These are phyloP conservation scores for Epicauta chinensis DNA, from an alignment of 1,140 invertebrate genomes.

Conservation along the genomic window DNA sequence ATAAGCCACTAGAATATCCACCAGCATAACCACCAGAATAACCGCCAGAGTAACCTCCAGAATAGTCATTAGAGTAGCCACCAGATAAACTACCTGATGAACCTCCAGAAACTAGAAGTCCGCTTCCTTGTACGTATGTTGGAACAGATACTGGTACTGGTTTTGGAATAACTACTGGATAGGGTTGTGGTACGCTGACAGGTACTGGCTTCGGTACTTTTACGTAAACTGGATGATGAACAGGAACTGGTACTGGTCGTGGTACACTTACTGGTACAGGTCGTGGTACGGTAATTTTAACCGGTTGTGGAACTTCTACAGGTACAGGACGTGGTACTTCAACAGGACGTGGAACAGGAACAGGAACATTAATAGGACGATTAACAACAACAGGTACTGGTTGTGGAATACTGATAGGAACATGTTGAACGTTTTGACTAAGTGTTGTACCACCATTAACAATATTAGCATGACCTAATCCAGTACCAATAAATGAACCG, in stretches of 20 bases:
- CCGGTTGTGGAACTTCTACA: slow-evolving; percentile 35
- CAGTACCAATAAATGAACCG: background rate
- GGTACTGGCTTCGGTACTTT: slow-evolving; percentile 39
- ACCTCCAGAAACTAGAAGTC: slow-evolving; percentile 4
- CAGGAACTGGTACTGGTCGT: slow-evolving; percentile 34
- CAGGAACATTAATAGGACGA: slow-evolving; percentile 31
- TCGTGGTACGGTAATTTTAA: slow-evolving; percentile 29
- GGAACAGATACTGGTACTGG: slow-evolving; percentile 30
- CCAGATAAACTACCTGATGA: background rate
- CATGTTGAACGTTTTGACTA: slow-evolving; percentile 25
- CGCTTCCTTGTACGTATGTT: slow-evolving; percentile 23
- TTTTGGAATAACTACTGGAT: slow-evolving; percentile 32
- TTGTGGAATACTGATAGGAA: slow-evolving; percentile 40
- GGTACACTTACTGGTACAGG: slow-evolving; percentile 33
- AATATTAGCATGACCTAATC: background rate
- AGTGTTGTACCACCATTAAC: slow-evolving; percentile 25
- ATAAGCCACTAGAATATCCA: background rate
- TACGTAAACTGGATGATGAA: slow-evolving; percentile 38
- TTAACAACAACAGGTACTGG: slow-evolving; percentile 31
- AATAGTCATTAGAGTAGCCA: background rate
- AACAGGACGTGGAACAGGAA: slow-evolving; percentile 35
- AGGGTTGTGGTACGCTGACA: slow-evolving; percentile 33
- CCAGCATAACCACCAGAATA: background rate
- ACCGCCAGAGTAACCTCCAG: no score
- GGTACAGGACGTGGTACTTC: slow-evolving; percentile 37